Evolutionary conservation across 2,113 vertebrate genomes (phyloP).

Genomic region (Carollia perspicillata): DNA sequence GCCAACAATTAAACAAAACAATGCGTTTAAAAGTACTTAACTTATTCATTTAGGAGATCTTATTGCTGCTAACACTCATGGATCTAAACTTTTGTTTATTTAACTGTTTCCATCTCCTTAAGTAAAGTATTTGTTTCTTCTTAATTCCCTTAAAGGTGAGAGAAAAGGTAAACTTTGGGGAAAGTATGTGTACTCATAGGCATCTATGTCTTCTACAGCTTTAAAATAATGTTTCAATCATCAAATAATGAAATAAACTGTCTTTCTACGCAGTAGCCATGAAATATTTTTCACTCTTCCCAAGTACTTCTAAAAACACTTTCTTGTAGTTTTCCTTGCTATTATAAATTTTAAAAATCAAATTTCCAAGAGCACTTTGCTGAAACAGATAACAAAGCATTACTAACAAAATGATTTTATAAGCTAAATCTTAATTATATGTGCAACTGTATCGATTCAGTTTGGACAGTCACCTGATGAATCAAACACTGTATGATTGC

Average conservation of each 20-base stretch:
- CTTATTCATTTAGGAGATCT: background rate
- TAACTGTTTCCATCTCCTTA: background rate
- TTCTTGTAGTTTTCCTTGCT: background rate
- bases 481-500: background rate
- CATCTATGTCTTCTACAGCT: background rate
- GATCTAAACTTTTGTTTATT: background rate
- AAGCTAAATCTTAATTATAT: conserved; percentile 2
- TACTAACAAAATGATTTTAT: conserved; percentile 32
- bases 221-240: background rate
- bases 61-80: background rate
- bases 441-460: background rate
- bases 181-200: background rate
- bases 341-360: conserved; percentile 5
- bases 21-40: background rate
- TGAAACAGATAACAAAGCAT: background rate
- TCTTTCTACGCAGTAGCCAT: conserved; percentile 3
- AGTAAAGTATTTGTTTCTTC: conserved; percentile 23
- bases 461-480: conserved; percentile 35
- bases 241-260: background rate
- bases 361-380: conserved; percentile 21
- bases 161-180: background rate
- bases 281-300: background rate
- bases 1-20: background rate
- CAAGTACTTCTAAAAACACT: background rate
- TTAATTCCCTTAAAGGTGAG: background rate